Evolutionary conservation across 2,888 invertebrate genomes (phyloP).

Genomic region (Metallyticus violacea): DNA sequence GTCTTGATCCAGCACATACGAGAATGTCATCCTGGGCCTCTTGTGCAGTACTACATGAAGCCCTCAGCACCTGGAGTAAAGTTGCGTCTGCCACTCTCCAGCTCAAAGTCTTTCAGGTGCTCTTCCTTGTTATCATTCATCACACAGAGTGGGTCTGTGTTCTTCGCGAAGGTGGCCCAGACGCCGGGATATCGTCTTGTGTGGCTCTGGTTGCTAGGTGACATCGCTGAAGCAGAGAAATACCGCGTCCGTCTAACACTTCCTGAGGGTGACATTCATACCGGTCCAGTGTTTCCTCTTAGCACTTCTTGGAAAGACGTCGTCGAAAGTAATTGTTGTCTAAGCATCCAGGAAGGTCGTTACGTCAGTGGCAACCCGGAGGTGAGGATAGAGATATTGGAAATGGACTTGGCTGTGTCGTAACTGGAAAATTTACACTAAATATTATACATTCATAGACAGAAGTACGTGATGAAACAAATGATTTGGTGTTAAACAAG

Average conservation of each 20-base stretch:
- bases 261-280: not conserved
- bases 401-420: not conserved
- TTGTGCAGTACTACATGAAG: slow-evolving; percentile 25
- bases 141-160: not conserved
- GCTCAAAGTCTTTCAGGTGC: not conserved
- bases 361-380: not conserved
- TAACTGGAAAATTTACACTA: not conserved
- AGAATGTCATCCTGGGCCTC: slow-evolving; percentile 25
- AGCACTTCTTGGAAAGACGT: slow-evolving; percentile 15
- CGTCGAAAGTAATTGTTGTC: slow-evolving; percentile 16
- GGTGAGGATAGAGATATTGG: not conserved
- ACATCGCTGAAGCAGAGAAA: not conserved
- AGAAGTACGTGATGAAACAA: too few species aligned
- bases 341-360: not conserved
- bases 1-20: slow-evolving; percentile 18
- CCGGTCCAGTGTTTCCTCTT: slow-evolving; percentile 20
- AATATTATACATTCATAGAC: too few species aligned
- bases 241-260: slow-evolving; percentile 1
- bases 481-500: too few species aligned
- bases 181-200: slow-evolving; percentile 3
- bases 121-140: not conserved
- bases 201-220: slow-evolving; percentile 28
- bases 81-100: slow-evolving; percentile 4
- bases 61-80: not conserved
- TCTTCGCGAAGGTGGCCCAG: not conserved